These are phyloP conservation scores for Drosophila melanocephala DNA, from an alignment of 2,888 invertebrate species.

Conservation along the genomic window DNA sequence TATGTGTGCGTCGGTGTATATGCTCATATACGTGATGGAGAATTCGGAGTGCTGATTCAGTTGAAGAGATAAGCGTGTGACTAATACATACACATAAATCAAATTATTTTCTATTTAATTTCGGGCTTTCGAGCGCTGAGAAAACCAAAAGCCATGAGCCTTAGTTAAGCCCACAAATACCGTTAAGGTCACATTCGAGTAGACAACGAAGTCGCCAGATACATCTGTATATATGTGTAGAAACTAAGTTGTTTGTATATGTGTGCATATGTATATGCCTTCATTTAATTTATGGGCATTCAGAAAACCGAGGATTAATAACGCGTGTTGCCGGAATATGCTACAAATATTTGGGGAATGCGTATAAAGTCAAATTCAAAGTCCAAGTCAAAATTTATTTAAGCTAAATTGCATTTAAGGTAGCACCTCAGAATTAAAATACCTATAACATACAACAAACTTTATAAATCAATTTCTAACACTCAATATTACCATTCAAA, in stretches of 20 bases:
- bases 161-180: slow-evolving; percentile 28
- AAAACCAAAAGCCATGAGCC: slow-evolving; percentile 46
- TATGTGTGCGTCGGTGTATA: not conserved
- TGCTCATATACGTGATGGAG: not conserved
- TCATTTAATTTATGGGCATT: slow-evolving; percentile 33
- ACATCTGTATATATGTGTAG: slow-evolving; percentile 1
- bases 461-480: not conserved
- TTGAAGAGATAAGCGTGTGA: slow-evolving; percentile 3
- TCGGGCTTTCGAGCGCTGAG: slow-evolving; percentile 45
- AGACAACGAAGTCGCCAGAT: not conserved
- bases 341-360: not conserved
- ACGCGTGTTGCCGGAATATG: not conserved
- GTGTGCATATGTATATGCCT: slow-evolving; percentile 6
- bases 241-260: not conserved
- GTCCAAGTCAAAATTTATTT: not conserved
- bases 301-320: slow-evolving; percentile 17
- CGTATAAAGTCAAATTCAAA: not conserved
- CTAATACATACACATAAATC: slow-evolving; percentile 52
- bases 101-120: slow-evolving; percentile 68
- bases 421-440: not conserved
- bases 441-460: not conserved
- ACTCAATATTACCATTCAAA: not conserved
- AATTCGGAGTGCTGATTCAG: slow-evolving; percentile 14
- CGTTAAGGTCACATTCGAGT: not conserved
- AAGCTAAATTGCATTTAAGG: not conserved